Evolutionary conservation across 2,113 vertebrate species (phyloP).

Genomic region (Rhinogobius similis): DNA sequence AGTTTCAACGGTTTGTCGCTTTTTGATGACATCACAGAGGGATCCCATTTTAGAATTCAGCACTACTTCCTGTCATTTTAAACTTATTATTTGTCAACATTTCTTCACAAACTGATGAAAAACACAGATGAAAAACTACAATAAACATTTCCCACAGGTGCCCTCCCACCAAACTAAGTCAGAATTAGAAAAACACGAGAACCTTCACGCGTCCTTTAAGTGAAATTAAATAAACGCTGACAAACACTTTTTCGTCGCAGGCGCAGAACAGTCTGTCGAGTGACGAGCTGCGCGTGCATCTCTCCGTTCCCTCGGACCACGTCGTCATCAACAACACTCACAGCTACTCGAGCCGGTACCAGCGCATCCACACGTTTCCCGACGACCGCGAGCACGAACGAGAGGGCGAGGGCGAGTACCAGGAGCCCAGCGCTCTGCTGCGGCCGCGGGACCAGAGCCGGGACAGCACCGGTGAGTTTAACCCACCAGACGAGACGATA

Average conservation of each 20-base stretch:
- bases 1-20: no score
- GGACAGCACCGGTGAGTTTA: constrained; percentile 81
- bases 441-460: constrained; percentile 78
- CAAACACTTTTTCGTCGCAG: constrained; percentile 54
- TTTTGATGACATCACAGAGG: no score
- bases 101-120: no score
- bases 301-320: constrained; percentile 87
- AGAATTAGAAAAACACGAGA: no score
- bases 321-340: constrained; percentile 94
- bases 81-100: no score
- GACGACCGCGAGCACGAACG: constrained; percentile 73
- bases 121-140: no score
- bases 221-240: neutral
- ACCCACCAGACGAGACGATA: no score
- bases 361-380: constrained; percentile 83
- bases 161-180: no score
- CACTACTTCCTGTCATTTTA: no score
- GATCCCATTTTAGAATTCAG: no score
- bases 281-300: constrained; percentile 88
- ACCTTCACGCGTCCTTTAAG: no score
- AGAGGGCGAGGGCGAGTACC: constrained; percentile 81
- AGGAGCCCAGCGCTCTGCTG: constrained; percentile 85
- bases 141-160: no score
- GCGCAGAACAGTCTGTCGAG: constrained; percentile 85
- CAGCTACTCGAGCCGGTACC: constrained; percentile 84